Evolutionary conservation across 2,113 vertebrate species (phyloP), one percentile per base, ranked within the genome.

Genomic region (Cnemophilus loriae): DNA sequence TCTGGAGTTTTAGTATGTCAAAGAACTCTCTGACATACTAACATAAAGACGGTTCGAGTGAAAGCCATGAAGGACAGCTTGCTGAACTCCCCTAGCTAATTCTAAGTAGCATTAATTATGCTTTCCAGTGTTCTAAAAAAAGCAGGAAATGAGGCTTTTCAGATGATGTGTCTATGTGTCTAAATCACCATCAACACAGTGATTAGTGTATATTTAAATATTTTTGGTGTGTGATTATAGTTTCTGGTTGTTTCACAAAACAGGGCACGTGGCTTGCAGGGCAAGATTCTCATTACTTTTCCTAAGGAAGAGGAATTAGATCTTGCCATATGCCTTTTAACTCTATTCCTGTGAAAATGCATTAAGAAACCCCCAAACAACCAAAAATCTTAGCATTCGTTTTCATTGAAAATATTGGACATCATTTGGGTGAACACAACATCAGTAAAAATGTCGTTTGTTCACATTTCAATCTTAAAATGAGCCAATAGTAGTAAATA

Each of bases 51-150:
- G 0, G 3, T 77, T 71, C 13, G 24, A 53, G 42, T 78, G 70
- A 86, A 90, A 87, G 24, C 55, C 46, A 8, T 68, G 44, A 94
- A 61, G 52, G 37, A 59, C 16, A 65, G 64, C 47, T 87, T 1
- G 1, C 64, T 82, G 61, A 86, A 52, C 59, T 67, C 24, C 63
- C 22, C 33, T 73, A 82, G 41, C 50, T 87, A 91, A 67, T 70
- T 68, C 44, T 65, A 88, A 84, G 32, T 64, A 85, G 59, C 87
- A 87, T 95, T 93, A 94, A 94, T 86, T 94, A 75, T 55, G 26
- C 18, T 91, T 87, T 78, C 39, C 28, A 53, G 4, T 50, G 23
- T 67, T 82, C 63, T 88, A 65, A 90, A 91, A 76, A 91, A 84
- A 76, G 18, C 53, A 87, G 75, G 52, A 88, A 65, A 69, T 86